Base-by-base conservation (phyloP, 2,113 vertebrate species). In the Cinclus cinclus region DNA sequence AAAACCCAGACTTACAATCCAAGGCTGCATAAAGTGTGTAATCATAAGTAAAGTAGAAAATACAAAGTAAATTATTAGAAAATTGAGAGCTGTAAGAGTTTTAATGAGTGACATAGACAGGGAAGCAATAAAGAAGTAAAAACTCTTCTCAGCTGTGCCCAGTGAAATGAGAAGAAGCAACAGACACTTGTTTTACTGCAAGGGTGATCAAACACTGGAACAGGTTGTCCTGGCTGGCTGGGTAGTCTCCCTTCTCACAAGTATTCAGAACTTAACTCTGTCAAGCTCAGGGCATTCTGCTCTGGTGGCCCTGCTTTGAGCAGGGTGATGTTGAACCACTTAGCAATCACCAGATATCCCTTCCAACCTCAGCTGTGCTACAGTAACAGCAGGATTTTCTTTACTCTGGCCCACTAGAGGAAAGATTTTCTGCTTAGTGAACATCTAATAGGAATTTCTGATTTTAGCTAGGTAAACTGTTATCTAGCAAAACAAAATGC, bases 21-120 rank as follows among this genome's bases (percentile, higher is more conserved):
- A 53, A 4, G 15, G 20, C 23, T 52, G 16, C 19, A 14, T 4
- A 39, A 56, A 18, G 13, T 47, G 9, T 4, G 4, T 22, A 78
- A 65, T 28, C 30, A 70, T 19, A 60, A 78, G 5, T 42, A 70
- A 42, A 47, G 19, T 3, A 62, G 25, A 65, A 74, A 42, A 0
- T 1, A 53, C 8, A 6, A 69, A 65, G 11, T 15, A 56, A 59
- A 44, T 50, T 16, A 0, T 50, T 16, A 0, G 13, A 64, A 84
- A 46, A 21, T 7, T 0, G 16, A 46, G 7, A 13, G 8, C 5
- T 59, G 3, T 28, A 37, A 25, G 27, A 56, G 2, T 55, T 88
- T 94, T 42, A 70, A n/a, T 14, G 3, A 69, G 23, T 24, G 69
- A 37, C 19, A n/a, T 13, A 4, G 19, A 24, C 35, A 78, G 3